phyloP scores from a whole-genome alignment of 2,797 vertebrate genomes.

The Pogonophryne albipinna region DNA sequence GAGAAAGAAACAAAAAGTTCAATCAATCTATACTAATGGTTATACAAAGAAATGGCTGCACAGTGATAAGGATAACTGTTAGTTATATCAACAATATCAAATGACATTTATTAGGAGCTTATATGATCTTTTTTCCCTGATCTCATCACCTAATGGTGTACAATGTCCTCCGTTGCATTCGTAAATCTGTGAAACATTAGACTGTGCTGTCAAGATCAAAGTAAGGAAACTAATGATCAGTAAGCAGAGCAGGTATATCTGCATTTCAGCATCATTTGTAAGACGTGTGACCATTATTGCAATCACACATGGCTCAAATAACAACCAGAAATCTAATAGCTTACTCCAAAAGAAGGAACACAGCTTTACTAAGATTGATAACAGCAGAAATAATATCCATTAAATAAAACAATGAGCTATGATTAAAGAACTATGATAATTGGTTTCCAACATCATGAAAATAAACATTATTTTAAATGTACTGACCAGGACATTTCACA shows the following conservation, averaged over 20 bases:
- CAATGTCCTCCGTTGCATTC: conserved; percentile 13
- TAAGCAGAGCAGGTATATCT: conserved; percentile 36
- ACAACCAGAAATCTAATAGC: conserved; percentile 7
- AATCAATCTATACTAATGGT: conserved; percentile 16
- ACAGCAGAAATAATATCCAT: conserved; percentile 5
- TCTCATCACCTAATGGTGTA: conserved; percentile 35
- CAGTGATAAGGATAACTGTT: too few species aligned
- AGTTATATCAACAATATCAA: too few species aligned
- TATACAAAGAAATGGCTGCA: not conserved
- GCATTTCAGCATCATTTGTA: conserved; percentile 35
- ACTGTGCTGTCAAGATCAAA: conserved; percentile 53
- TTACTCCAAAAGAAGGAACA: conserved; percentile 10
- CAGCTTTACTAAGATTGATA: not conserved
- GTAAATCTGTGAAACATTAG: conserved; percentile 45
- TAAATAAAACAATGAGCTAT: not conserved
- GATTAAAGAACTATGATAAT: not conserved
- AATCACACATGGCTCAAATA: conserved; percentile 20
- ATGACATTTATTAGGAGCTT: too few species aligned
- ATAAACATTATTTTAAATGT: not conserved
- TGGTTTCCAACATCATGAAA: not conserved
- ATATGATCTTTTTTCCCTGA: conserved; percentile 9
- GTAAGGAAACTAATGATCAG: conserved; percentile 47
- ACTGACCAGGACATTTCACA: not conserved
- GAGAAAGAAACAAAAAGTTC: not conserved
- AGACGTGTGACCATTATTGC: conserved; percentile 1